Base-by-base conservation (phyloP, 2,888 invertebrate genomes). In the Rhaphigaster nebulosa region DNA sequence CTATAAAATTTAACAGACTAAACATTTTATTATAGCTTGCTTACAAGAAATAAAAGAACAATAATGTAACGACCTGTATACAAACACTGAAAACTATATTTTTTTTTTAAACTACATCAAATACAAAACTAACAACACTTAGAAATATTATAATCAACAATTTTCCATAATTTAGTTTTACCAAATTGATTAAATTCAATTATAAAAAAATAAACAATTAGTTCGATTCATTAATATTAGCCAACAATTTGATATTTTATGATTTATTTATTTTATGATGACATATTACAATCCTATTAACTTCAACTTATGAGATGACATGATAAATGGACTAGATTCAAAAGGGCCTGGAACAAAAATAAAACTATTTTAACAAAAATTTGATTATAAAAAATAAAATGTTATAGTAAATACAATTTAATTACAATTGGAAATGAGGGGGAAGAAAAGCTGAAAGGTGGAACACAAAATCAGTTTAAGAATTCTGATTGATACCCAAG, bases 321-420 rank as follows among this genome's bases (percentile, higher is more conserved):
- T 41, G n/a, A 84, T 50, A 84, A 84, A 84, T 84, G 84, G 84
- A 84, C 84, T 84, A 84, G 84, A 84, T 84, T 84, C 84, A 84
- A n/a, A 41, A 84, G 84, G 84, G 84, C 84, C 84, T 84, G 45
- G 8, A 84, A 84, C 41, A 84, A 45, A 84, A 84, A 45, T 15
- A 84, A 84, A 50, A n/a, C 84, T 84, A 41, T 80, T 84, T 38
- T 2, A 76, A 38, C 10, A 34, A 38, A 84, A 45, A 50, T 80
- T 80, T 18, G 2, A 80, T 41, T 80, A 26, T 52, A 52, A 12
- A 52, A 52, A 52, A 52, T 52, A 52, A 52, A 52, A 52, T 45
- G 45, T 45, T 6, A 45, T 10, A 45, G 45, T 45, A 45, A 45
- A 45, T 45, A 45, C 4, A 45, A 45, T 45, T 45, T 45, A 45